A percentile compares a stretch with the other conserved stretches of the same genome.
These are phyloP conservation scores for Solea solea DNA, from an alignment of 2,113 vertebrate species.

Conservation along the genomic window DNA sequence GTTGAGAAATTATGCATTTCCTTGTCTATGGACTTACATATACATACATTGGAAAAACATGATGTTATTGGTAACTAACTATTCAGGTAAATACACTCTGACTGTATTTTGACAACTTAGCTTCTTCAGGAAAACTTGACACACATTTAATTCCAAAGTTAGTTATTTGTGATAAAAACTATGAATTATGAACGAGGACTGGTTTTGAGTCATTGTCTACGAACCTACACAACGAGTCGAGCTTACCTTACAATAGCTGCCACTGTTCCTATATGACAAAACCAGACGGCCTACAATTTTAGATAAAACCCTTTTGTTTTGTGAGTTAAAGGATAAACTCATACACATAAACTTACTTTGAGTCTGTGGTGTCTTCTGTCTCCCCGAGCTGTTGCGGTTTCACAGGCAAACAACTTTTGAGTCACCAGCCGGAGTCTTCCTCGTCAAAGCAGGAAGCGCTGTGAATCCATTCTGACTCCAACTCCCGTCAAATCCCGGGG, in stretches of 20 bases:
- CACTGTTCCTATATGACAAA: constrained; percentile 17
- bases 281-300: constrained; percentile 15
- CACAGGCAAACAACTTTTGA: constrained; percentile 32
- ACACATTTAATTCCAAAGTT: not conserved
- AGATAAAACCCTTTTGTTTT: not conserved
- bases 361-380: not conserved
- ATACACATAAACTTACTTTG: constrained; percentile 41
- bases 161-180: not conserved
- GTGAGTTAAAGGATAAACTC: not conserved
- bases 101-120: constrained; percentile 8
- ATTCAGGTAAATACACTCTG: not conserved
- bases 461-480: constrained; percentile 47
- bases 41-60: too few species aligned
- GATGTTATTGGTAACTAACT: not conserved
- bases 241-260: constrained; percentile 21
- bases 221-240: constrained; percentile 8
- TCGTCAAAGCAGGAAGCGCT: constrained; percentile 69
- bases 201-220: not conserved
- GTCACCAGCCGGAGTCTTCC: constrained; percentile 13
- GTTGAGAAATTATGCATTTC: too few species aligned
- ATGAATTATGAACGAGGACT: not conserved
- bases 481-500: constrained; percentile 48
- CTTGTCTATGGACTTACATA: too few species aligned
- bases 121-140: not conserved
- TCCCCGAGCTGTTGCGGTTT: not conserved